phyloP scores from a whole-genome alignment of 2,888 invertebrate species.

The Dendrolimus pini region DNA sequence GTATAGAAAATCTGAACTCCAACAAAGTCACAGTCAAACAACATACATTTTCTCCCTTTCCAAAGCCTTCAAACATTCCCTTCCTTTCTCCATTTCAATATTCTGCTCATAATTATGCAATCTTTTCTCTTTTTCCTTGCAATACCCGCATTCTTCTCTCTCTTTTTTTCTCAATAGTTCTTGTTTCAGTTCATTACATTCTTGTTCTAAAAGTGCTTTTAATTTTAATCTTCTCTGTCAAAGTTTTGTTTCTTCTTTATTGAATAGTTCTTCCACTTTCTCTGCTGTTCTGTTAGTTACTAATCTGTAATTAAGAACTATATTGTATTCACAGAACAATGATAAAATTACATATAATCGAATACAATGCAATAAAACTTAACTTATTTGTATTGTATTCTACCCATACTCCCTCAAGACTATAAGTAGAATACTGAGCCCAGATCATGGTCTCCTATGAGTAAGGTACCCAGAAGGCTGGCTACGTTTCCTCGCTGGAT shows the following conservation, averaged over 20 bases:
- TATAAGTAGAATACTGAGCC: no score
- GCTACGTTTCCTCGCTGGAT: no score
- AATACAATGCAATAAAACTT: no score
- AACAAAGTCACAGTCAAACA: no score
- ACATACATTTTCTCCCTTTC: slow-evolving; percentile 63
- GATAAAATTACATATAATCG: no score
- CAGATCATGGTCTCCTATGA: no score
- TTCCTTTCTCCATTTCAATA: slow-evolving; percentile 48
- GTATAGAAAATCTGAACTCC: no score
- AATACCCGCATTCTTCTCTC: slow-evolving; percentile 43
- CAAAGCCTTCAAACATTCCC: slow-evolving; percentile 53
- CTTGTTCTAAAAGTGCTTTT: slow-evolving; percentile 36
- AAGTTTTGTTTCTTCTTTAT: slow-evolving; percentile 48
- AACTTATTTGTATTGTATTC: no score
- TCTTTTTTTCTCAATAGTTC: slow-evolving; percentile 40
- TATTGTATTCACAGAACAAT: not conserved
- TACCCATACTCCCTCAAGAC: no score
- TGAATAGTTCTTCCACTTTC: slow-evolving; percentile 44
- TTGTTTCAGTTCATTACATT: slow-evolving; percentile 37
- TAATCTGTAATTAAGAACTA: slow-evolving; percentile 27
- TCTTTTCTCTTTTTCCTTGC: slow-evolving; percentile 39
- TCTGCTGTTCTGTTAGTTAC: slow-evolving; percentile 53
- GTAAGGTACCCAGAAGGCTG: no score
- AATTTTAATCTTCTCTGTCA: slow-evolving; percentile 57
- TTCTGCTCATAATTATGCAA: slow-evolving; percentile 36